Conservation (phyloP, 2,113 vertebrate species). For the Naja naja region DNA sequence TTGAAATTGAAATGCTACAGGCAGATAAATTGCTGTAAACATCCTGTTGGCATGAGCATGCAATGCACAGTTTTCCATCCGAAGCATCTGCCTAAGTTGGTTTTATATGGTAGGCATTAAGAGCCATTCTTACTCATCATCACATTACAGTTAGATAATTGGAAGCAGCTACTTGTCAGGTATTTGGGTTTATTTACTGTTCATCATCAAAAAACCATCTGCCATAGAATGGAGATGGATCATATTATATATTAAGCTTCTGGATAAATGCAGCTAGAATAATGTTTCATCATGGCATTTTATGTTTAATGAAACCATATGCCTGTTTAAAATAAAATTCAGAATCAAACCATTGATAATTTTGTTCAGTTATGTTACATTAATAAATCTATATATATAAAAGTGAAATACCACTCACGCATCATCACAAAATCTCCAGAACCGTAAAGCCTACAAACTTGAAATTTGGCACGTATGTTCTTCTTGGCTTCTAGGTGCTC, state of each 20-base stretch:
- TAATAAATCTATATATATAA: neutral
- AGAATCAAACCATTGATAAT: neutral
- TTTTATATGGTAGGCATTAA: slow-evolving; percentile 14
- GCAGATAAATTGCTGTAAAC: neutral
- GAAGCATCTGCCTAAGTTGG: slow-evolving; percentile 15
- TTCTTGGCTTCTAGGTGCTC: too few species aligned
- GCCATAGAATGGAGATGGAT: neutral
- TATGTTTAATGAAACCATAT: neutral
- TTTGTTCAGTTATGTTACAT: neutral
- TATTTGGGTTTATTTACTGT: slow-evolving; percentile 23
- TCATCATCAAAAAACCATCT: slow-evolving; percentile 9
- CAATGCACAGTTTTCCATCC: slow-evolving; percentile 11
- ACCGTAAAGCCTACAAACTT: too few species aligned
- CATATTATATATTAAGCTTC: neutral
- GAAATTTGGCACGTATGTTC: too few species aligned
- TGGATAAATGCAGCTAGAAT: neutral
- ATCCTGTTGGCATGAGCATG: neutral
- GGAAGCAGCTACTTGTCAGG: slow-evolving; percentile 5
- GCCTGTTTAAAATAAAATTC: neutral
- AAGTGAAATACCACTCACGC: too few species aligned
- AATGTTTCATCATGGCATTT: neutral
- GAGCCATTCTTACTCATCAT: neutral
- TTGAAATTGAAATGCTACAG: neutral
- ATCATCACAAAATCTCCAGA: too few species aligned
- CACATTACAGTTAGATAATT: slow-evolving; percentile 11